A percentile compares a stretch with the other conserved stretches of the same genome.
Evolutionary conservation across 2,113 vertebrate genomes (phyloP).

Genomic region (Tachysurus fulvidraco): DNA sequence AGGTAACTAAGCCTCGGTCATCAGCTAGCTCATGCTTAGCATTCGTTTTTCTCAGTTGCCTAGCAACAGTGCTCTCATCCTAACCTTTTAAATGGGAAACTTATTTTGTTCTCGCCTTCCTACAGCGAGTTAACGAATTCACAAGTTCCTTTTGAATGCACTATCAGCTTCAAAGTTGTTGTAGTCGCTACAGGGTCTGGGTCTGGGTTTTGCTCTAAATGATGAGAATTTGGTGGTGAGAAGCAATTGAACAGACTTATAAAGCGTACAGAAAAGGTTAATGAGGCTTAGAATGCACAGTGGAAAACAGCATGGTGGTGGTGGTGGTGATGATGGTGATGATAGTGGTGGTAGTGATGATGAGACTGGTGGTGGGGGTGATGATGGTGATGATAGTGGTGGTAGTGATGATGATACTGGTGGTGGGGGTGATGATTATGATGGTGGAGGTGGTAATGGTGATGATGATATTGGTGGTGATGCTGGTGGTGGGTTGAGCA

Average conservation of each 20-base stretch:
- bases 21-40: constrained; percentile 6
- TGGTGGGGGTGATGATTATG: not conserved
- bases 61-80: not conserved
- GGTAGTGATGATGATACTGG: not conserved
- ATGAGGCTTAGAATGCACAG: not conserved
- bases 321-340: not conserved
- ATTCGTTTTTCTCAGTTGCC: not conserved
- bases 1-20: not conserved
- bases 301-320: not conserved
- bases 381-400: not conserved
- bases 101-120: not conserved
- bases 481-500: not conserved
- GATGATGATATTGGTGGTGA: not conserved
- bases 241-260: not conserved
- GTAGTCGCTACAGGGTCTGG: not conserved
- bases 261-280: not conserved
- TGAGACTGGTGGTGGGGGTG: not conserved
- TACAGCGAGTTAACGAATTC: not conserved
- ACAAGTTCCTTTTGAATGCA: not conserved
- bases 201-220: not conserved
- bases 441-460: too few relatives aligned
- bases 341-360: not conserved
- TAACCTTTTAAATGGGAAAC: not conserved
- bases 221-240: not conserved
- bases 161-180: not conserved